A percentile compares a stretch with the other conserved stretches of the same genome.
phyloP scores from a whole-genome alignment of 2,888 invertebrate genomes.

The Cerastis rubricosa region DNA sequence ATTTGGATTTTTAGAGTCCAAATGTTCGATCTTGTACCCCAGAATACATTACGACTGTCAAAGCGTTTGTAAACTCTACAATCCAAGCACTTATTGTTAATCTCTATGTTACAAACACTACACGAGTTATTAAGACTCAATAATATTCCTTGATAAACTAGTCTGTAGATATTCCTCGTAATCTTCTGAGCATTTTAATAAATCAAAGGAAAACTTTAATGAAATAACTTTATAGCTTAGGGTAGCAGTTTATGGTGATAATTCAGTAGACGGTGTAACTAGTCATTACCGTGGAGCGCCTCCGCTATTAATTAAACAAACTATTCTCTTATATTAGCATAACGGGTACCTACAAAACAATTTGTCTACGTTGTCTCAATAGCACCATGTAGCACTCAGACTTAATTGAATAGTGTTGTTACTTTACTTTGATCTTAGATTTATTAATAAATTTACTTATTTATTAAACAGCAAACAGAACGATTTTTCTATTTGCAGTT shows the following conservation, averaged over 20 bases:
- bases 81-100: not conserved
- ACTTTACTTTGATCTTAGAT: slow-evolving; percentile 13
- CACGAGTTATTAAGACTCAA: not conserved
- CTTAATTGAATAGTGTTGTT: slow-evolving; percentile 20
- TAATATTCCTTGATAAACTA: slow-evolving; percentile 11
- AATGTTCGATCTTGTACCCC: not conserved
- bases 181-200: slow-evolving; percentile 6
- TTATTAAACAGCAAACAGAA: not conserved
- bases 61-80: not conserved
- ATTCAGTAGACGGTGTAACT: slow-evolving; percentile 5
- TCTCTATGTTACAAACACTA: not conserved
- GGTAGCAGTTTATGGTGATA: slow-evolving; percentile 3
- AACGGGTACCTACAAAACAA: slow-evolving; percentile 36
- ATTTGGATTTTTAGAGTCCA: too few relatives aligned
- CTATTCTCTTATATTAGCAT: slow-evolving; percentile 51
- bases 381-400: slow-evolving; percentile 10
- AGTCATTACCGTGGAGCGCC: slow-evolving; percentile 2
- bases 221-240: slow-evolving; percentile 1
- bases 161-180: slow-evolving; percentile 20
- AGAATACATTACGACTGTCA: not conserved
- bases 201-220: slow-evolving; percentile 25
- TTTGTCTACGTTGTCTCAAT: slow-evolving; percentile 46
- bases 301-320: slow-evolving; percentile 47
- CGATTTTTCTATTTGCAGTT: slow-evolving; percentile 3
- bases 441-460: not conserved